Evolutionary conservation across 2,797 vertebrate species (phyloP).

Genomic region (Gallirallus australis): DNA sequence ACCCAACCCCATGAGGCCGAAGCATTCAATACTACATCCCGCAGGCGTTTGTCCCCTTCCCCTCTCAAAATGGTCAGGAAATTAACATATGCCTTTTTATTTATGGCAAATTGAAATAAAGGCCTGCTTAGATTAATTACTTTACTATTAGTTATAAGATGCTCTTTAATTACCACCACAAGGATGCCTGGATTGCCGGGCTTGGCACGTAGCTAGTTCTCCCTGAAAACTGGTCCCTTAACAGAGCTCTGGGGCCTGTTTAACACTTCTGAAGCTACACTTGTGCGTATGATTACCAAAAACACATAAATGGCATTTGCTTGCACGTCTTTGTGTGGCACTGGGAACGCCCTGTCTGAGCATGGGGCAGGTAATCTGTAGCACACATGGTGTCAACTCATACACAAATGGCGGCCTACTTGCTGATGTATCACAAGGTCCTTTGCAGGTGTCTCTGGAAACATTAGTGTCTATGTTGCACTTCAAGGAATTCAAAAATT

Average conservation of each 20-base stretch:
- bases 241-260: background rate
- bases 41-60: background rate
- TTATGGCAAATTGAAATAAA: background rate
- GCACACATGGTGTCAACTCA: background rate
- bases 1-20: background rate
- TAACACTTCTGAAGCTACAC: background rate
- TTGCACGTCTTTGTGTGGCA: background rate
- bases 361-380: background rate
- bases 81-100: background rate
- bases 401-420: background rate
- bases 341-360: rapidly evolving
- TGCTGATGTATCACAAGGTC: background rate
- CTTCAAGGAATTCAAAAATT: slow-evolving; percentile 28
- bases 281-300: background rate
- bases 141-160: background rate
- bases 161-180: background rate
- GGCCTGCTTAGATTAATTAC: background rate
- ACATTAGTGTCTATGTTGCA: background rate
- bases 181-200: background rate
- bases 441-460: background rate
- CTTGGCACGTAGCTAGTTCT: background rate
- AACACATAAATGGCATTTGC: background rate
- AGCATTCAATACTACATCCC: background rate
- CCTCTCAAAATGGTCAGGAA: background rate
- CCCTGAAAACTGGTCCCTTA: background rate